Percentiles rank a stretch among this genome's conserved stretches.
Evolutionary conservation across 2,888 invertebrate species (phyloP).

Genomic region (Dexiosoma caninum): DNA sequence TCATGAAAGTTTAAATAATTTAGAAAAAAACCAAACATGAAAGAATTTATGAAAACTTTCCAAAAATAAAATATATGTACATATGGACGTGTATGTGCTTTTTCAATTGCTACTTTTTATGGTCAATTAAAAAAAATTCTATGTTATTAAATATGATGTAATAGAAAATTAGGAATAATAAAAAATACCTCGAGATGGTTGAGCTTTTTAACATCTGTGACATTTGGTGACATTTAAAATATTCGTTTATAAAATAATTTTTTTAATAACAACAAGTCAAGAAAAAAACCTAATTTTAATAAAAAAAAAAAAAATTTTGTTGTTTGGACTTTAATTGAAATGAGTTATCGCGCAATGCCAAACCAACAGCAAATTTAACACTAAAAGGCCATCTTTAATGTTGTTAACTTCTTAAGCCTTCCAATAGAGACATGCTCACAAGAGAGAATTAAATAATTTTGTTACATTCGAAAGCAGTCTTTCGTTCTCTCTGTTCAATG

Average conservation of each 20-base stretch:
- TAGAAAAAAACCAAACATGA: too few relatives aligned
- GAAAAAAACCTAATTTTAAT: neutral
- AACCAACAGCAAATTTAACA: slow-evolving; percentile 33
- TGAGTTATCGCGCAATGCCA: neutral
- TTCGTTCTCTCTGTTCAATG: neutral
- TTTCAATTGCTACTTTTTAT: neutral
- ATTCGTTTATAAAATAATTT: neutral
- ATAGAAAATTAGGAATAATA: neutral
- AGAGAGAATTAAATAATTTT: neutral
- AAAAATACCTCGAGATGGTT: slow-evolving; percentile 23
- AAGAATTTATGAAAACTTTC: neutral
- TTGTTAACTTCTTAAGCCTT: neutral
- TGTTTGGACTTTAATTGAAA: slow-evolving; percentile 30
- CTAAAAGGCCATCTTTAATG: slow-evolving; percentile 20
- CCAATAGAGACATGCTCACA: neutral
- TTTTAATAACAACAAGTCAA: neutral
- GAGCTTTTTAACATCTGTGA: slow-evolving; percentile 35
- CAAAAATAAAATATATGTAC: neutral
- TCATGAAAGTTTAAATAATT: too few relatives aligned
- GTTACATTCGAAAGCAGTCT: neutral
- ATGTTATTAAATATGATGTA: slow-evolving; percentile 2
- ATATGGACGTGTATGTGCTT: neutral
- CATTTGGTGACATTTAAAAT: slow-evolving; percentile 28
- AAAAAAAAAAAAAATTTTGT: neutral
- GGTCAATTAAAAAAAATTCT: neutral